Evolutionary conservation across 2,888 invertebrate species (phyloP), one percentile per base, ranked within the genome.

Genomic region (Polia nebulosa): DNA sequence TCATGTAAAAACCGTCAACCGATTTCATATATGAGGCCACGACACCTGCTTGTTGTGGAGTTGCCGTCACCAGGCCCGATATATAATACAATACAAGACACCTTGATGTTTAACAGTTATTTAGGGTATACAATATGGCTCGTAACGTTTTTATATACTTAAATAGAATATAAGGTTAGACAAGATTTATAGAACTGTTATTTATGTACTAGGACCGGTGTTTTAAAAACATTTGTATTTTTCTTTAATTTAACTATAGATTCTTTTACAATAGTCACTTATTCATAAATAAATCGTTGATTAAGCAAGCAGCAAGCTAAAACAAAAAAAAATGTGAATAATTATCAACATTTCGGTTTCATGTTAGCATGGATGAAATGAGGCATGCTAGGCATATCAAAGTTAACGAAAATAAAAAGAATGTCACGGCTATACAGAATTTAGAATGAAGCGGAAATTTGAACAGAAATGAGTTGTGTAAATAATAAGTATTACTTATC

Each of bases 401-500:
- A 75, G 45, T 73, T 69, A 66, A 68, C 67, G 64, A 65, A 76
- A 55, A 55, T 51, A 73, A 72, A 58, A 58, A 49, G 4, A 59
- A n/a, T 32, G 29, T 39, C 41, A 51, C 32, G 20, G 13, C n/a
- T 41, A 47, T 25, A 32, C 32, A 55, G 15, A 59, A 57, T 78
- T 60, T 39, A 55, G 29, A 60, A 67, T 41, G 13, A 58, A 51
- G 70, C 64, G 76, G 75, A 67, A 75, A 69, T 69, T 74, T 66
- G 45, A 66, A 59, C 45, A 51, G 62, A 62, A 74, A 56, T 44
- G 56, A 72, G 58, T 62, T 72, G 47, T 84, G 85, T 83, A 83
- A 80, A 83, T 85, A 82, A 61, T 82, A 78, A 77, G 80, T 58
- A 79, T 77, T 70, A 51, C 74, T 49, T 72, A 78, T 76, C 72